Conservation (phyloP, 2,797 vertebrate genomes). For the Cuculus canorus region DNA sequence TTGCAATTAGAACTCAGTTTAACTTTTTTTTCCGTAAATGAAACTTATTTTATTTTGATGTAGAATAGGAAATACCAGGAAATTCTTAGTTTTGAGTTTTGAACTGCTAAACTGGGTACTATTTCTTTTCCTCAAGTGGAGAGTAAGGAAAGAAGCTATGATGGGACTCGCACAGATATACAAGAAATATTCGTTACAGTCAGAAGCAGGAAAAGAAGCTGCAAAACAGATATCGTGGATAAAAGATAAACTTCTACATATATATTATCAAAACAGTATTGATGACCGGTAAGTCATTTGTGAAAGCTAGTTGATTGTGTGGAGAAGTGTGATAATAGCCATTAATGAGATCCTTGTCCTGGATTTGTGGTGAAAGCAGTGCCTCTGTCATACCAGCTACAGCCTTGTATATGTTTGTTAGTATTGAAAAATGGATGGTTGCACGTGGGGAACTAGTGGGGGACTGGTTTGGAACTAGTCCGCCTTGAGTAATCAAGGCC, state of each 20-base stretch:
- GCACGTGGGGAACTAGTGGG: background rate
- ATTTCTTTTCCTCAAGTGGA: constrained; percentile 82
- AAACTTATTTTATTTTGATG: background rate
- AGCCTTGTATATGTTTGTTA: background rate
- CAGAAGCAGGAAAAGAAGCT: constrained; percentile 92
- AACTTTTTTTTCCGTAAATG: background rate
- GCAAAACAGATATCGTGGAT: constrained; percentile 97
- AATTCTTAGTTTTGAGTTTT: constrained; percentile 5
- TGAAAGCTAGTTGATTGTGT: background rate
- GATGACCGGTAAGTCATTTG: constrained; percentile 88
- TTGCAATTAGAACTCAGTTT: background rate
- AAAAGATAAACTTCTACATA: constrained; percentile 97
- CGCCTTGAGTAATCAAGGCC: background rate
- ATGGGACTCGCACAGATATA: constrained; percentile 98
- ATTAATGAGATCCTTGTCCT: background rate
- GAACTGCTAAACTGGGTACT: background rate
- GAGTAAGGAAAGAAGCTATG: constrained; percentile 98
- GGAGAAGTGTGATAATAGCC: background rate
- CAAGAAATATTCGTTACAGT: constrained; percentile 95
- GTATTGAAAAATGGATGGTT: background rate
- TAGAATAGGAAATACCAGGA: background rate
- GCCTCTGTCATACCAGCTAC: background rate
- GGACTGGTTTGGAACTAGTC: background rate
- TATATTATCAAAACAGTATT: constrained; percentile 99
- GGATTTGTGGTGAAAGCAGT: background rate